Base-by-base conservation (phyloP, 2,113 vertebrate species). In the Otolemur garnettii region DNA sequence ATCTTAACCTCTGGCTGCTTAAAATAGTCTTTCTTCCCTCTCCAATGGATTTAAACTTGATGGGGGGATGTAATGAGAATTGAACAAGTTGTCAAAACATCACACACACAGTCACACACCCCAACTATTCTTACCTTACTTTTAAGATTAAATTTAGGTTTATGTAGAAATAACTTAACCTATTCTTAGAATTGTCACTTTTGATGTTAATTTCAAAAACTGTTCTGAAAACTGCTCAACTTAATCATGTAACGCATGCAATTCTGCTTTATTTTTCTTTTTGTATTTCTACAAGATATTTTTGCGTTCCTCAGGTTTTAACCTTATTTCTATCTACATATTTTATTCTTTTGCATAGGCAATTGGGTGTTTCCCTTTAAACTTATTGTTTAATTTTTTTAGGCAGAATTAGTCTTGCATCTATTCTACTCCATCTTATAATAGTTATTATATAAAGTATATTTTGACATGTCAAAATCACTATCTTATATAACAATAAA, bases 391-490 rank as follows among this genome's bases (percentile, higher is more conserved):
- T 96, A 91, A 50, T 68, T 22, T 80, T 80, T 18, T 75, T 90
- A 79, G 38, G 14, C 12, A 74, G 19, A 84, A 35, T 28, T 80
- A 81, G 0, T 83, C 13, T 55, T 78, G 0, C 8, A 17, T 83
- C 28, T 60, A 30, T 79, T 89, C 85, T 74, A 45, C 5, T 94
- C 87, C 19, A 55, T 92, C 3, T 59, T 87, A 21, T 22, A 72
- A 4, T n/a, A 68, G 3, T 74, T 69, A 84, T 64, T 90, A 86
- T 87, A 42, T 93, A 84, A 87, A 81, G 14, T 45, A 77, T 77
- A 83, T 86, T 94, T 91, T 86, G 42, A 1, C 21, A 35, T 81
- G 11, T 62, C 33, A 84, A 85, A 93, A 66, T 86, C 84, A 95
- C 18, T 78, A 21, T 24, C 71, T 71, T 92, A 83, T 60, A 5